These are phyloP conservation scores for Phoenicopterus ruber DNA, from an alignment of 2,113 vertebrate genomes.

Conservation along the genomic window DNA sequence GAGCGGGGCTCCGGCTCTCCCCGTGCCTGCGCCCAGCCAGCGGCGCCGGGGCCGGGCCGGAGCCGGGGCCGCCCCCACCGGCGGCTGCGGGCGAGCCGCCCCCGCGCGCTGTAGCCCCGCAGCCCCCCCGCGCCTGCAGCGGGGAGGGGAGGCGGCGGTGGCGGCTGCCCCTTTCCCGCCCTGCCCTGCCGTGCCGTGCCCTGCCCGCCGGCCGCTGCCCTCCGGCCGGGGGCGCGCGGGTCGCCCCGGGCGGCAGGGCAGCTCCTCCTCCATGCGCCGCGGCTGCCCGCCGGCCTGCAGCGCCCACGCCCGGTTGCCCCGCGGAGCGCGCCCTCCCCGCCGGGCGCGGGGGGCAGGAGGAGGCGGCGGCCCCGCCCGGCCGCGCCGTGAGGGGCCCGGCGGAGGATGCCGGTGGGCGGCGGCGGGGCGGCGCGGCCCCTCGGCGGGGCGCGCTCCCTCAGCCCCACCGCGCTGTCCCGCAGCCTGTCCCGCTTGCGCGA, in stretches of 20 bases:
- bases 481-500: slow-evolving; percentile 87
- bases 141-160: background rate
- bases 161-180: background rate
- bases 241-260: background rate
- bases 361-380: background rate
- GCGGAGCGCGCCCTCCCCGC: background rate
- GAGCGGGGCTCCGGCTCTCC: background rate
- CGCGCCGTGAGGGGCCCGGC: background rate
- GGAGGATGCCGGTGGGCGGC: slow-evolving; percentile 12
- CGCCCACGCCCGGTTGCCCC: background rate
- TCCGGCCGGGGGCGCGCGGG: background rate
- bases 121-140: background rate
- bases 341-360: background rate
- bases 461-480: slow-evolving; percentile 86
- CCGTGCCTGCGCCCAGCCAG: background rate
- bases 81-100: background rate
- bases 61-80: background rate
- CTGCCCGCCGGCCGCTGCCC: background rate
- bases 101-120: background rate
- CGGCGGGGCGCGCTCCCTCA: slow-evolving; percentile 76
- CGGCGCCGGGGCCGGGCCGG: background rate
- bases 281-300: background rate
- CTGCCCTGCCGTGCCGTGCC: background rate
- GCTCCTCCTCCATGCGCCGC: background rate
- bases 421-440: slow-evolving; percentile 73